Base-by-base conservation (phyloP, 1,140 invertebrate genomes). In the Brachionus koreanus region DNA sequence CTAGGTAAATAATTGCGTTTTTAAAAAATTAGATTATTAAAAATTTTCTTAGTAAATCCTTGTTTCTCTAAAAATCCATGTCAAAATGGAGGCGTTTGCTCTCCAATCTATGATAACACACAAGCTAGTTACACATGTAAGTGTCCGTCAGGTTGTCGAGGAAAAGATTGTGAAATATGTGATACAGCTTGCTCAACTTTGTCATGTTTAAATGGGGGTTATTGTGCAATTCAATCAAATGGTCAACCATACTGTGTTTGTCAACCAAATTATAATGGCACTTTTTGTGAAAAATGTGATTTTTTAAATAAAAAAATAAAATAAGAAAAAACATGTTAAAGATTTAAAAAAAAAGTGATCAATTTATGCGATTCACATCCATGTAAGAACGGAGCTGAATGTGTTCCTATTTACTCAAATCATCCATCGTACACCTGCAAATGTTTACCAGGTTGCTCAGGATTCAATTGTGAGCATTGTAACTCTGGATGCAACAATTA, bases 321-420 rank as follows among this genome's bases (percentile, higher is more conserved):
- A 10, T 13, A 13, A 13, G 16, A 33, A 77, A 10, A n/a, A 49
- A 3, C n/a, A 16, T 52, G 13, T 13, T 23, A 77, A 77, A 16
- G n/a, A 12, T 4, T 46, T 1, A 3, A 19, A 49, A 19, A 49
- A 77, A 2, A 29, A 77, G 52, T 57, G 10, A 77, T 69, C 16
- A 77, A 77, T 37, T 23, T 12, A 61, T 77, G 74, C 52, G 52
- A 77, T 33, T 33, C 74, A 4, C 46, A 39, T 37, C 74, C 74
- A 33, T 77, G 74, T 29, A 16, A 13, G 19, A 77, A 77, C 23
- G 74, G 74, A 23, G 74, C 46, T n/a, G 46, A 61, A 77, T 77
- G 74, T 77, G 74, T 77, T 29, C 74, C 74, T 77, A n/a, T 77
- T 9, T 77, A 77, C 16, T n/a, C 4, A n/a, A 57, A 10, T 39